These are phyloP conservation scores for Echinometra lucunter DNA, from an alignment of 53 echinoderm and acorn worm species.

Conservation along the genomic window DNA sequence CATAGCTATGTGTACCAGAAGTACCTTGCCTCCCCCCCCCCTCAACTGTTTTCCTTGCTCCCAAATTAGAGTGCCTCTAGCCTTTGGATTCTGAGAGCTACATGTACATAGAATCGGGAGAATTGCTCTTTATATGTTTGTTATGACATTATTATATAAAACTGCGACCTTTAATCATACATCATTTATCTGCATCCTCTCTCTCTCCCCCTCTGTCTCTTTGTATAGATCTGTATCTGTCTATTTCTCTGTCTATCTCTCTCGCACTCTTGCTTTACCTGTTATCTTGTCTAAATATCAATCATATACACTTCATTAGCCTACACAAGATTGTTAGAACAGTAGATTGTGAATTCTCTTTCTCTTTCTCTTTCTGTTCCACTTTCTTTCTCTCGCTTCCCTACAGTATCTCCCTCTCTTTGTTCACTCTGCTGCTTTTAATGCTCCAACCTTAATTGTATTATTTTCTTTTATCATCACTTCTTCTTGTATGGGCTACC, in stretches of 20 bases:
- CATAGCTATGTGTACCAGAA: too few relatives aligned
- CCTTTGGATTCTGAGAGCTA: too few relatives aligned
- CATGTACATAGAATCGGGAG: too few relatives aligned
- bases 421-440: neutral
- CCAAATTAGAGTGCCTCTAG: too few relatives aligned
- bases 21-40: too few relatives aligned
- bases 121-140: too few relatives aligned
- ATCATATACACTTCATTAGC: too few relatives aligned
- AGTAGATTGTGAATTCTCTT: too few relatives aligned
- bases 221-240: neutral
- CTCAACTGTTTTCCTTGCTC: too few relatives aligned
- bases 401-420: neutral
- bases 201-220: neutral
- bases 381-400: neutral
- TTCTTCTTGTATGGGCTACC: neutral
- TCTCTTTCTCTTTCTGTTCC: neutral
- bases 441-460: neutral
- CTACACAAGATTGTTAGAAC: too few relatives aligned
- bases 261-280: neutral
- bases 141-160: too few relatives aligned
- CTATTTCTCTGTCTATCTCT: neutral
- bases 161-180: neutral
- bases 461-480: neutral
- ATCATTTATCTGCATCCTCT: neutral
- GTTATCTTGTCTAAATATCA: too few relatives aligned